Evolutionary conservation across 2,113 vertebrate species (phyloP).

Genomic region (Vombatus ursinus): DNA sequence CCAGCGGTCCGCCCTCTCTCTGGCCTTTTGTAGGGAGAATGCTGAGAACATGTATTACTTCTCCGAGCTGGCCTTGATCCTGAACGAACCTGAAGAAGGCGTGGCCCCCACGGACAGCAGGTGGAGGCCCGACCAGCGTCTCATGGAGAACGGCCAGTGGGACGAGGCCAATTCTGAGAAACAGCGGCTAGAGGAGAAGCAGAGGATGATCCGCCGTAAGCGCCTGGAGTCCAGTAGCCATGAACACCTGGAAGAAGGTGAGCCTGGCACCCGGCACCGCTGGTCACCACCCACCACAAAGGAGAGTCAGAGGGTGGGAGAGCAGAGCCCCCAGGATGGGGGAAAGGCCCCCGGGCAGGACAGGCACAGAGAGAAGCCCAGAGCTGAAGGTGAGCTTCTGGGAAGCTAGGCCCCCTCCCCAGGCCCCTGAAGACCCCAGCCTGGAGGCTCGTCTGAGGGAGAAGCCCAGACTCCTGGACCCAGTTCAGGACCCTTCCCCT

Average conservation of each 20-base stretch:
- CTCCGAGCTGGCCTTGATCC: slow-evolving; percentile 94
- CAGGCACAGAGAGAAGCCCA: too few species aligned
- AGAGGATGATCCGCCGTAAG: slow-evolving; percentile 88
- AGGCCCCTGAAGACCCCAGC: background rate
- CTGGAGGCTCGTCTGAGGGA: background rate
- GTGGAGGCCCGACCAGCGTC: slow-evolving; percentile 92
- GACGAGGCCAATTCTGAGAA: slow-evolving; percentile 95
- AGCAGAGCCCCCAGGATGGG: too few species aligned
- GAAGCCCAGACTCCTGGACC: background rate
- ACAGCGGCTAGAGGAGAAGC: slow-evolving; percentile 93
- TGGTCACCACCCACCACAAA: too few species aligned
- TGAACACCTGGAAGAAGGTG: slow-evolving; percentile 89
- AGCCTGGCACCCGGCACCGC: background rate
- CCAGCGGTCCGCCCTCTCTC: rapidly evolving
- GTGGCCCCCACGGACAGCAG: slow-evolving; percentile 94
- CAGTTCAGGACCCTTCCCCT: background rate
- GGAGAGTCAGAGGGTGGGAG: background rate
- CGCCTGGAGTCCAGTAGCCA: slow-evolving; percentile 84
- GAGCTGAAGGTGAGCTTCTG: rapidly evolving
- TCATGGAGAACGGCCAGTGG: slow-evolving; percentile 96
- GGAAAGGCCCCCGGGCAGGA: too few species aligned
- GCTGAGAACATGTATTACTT: slow-evolving; percentile 98
- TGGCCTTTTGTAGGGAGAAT: slow-evolving; percentile 86
- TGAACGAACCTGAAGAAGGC: slow-evolving; percentile 91
- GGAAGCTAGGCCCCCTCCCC: background rate